Evolutionary conservation across 2,113 vertebrate genomes (phyloP), one percentile per base, ranked within the genome.

Genomic region (Ancistrus triradiatus): DNA sequence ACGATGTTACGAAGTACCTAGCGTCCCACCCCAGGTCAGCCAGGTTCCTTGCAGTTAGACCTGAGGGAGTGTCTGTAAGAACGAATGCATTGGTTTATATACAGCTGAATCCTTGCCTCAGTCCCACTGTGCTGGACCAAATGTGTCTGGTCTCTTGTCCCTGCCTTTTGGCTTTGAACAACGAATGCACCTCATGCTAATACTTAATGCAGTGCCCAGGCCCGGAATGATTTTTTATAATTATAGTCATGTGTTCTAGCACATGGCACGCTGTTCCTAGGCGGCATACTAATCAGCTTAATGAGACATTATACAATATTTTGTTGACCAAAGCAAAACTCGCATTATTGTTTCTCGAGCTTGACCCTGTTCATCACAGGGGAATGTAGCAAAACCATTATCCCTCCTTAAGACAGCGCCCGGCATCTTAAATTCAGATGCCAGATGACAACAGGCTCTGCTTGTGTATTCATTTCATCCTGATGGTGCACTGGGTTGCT

Each of bases 301-400:
- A 95, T 97, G 91, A 95, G 93, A 95, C 93, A 93, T 95, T 93
- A 93, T 93, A 92, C 91, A 88, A 88, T 91, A 96, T 96, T 98
- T 92, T 97, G 93, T 97, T 92, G 91, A 96, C 92, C 91, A 93
- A 93, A 93, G 93, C 92, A 96, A 91, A 96, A 93, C 89, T 81
- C 78, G 81, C 90, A 91, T 92, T 91, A 93, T 93, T 95, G 91
- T 94, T 86, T 93, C 89, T 85, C 87, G 92, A 91, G 89, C 91
- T 88, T 94, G 92, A 94, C 92, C 94, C 92, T 71, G 70, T 89
- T 85, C 85, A 87, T 91, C 91, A 90, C 88, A 86, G 82, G 84
- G 73, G 74, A 86, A 86, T 75, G 66, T 86, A 87, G 83, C 84
- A 40, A 87, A 86, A 69, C 87, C 83, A 86, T 89, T 87, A 89